Percentiles rank a stretch among this genome's conserved stretches.
phyloP scores from a whole-genome alignment of 2,113 vertebrate genomes.

The Pelecanus crispus region DNA sequence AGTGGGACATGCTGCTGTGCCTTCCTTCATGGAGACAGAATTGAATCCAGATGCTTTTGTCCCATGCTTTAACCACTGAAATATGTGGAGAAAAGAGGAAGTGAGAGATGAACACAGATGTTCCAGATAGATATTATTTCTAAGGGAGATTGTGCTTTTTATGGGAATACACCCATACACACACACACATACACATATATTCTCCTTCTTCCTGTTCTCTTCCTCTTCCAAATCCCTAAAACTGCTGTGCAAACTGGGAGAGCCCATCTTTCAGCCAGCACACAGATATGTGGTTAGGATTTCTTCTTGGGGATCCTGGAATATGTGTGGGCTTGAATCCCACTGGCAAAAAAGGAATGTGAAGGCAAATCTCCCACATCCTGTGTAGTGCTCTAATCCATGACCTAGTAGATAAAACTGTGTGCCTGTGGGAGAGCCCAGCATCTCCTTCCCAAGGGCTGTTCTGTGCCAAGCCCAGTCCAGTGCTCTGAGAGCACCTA shows the following conservation, averaged over 20 bases:
- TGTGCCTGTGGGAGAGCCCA: neutral
- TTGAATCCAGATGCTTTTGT: conserved; percentile 49
- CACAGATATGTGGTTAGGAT: conserved; percentile 16
- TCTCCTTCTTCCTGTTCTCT: neutral
- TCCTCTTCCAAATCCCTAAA: neutral
- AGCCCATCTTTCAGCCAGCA: neutral
- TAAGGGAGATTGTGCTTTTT: neutral
- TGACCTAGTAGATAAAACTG: neutral
- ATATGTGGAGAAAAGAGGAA: conserved; percentile 15
- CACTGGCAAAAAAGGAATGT: conserved; percentile 20
- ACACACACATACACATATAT: neutral
- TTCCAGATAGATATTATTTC: neutral
- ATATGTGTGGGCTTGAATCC: conserved; percentile 36
- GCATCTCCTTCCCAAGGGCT: neutral
- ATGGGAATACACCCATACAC: neutral
- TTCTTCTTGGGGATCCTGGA: conserved; percentile 30
- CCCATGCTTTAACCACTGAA: conserved; percentile 29
- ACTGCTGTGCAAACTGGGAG: neutral
- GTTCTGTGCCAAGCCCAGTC: neutral
- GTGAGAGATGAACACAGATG: neutral
- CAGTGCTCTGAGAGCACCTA: neutral
- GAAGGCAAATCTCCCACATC: conserved; percentile 51
- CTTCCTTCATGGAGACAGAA: conserved; percentile 11
- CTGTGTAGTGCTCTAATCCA: conserved; percentile 5
- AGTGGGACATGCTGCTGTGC: neutral